A percentile compares a stretch with the other conserved stretches of the same genome.
Evolutionary conservation across 2,797 vertebrate genomes (phyloP).

Genomic region (Hipposideros larvatus): DNA sequence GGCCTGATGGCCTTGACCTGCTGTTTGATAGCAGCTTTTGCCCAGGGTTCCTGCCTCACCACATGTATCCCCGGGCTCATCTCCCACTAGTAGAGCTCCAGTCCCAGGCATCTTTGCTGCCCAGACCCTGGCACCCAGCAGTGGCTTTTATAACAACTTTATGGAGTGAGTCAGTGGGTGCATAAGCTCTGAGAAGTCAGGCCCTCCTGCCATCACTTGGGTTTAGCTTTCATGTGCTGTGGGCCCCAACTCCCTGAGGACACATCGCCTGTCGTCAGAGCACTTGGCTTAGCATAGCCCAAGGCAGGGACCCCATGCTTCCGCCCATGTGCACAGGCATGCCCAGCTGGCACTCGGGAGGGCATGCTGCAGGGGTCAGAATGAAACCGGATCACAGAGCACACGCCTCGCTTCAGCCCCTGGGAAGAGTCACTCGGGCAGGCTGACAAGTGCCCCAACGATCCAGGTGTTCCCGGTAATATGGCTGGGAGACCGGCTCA

Average conservation of each 20-base stretch:
- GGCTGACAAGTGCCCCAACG: background rate
- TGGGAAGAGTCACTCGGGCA: background rate
- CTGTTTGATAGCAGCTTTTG: background rate
- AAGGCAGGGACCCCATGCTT: background rate
- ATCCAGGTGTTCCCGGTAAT: background rate
- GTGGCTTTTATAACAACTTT: background rate
- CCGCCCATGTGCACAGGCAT: no score
- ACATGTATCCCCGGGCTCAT: background rate
- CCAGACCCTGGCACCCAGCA: background rate
- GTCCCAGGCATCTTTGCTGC: background rate
- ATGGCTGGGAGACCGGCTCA: background rate
- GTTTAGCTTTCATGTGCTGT: background rate
- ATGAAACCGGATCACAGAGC: background rate
- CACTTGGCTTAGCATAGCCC: background rate
- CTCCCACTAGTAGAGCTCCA: background rate
- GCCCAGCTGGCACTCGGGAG: background rate
- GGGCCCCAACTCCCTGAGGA: background rate
- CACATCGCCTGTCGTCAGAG: background rate
- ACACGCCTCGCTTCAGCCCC: background rate
- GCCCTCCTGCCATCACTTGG: background rate
- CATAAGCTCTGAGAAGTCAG: background rate
- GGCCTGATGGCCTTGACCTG: background rate
- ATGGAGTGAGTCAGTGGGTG: background rate
- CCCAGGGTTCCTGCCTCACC: background rate
- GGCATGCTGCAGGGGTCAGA: background rate